Conservation (phyloP, 2,113 vertebrate genomes). For the Poecile atricapillus region DNA sequence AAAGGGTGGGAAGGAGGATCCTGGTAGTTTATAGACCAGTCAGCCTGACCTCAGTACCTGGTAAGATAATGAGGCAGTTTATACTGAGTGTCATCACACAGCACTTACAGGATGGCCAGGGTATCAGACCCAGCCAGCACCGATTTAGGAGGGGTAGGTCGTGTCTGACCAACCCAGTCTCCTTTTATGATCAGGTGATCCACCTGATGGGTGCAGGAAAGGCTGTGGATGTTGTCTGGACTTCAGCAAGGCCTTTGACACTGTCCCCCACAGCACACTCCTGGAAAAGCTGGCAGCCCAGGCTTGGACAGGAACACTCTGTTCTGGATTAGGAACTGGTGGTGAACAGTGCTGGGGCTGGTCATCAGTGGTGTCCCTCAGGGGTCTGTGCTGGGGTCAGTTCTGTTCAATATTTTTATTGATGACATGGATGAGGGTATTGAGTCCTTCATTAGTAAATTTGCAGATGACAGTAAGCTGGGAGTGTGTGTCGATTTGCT, state of each 20-base stretch:
- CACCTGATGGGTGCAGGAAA: background rate
- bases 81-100: background rate
- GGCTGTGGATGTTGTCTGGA: background rate
- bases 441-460: background rate
- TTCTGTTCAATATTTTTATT: background rate
- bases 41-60: background rate
- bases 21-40: background rate
- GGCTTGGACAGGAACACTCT: background rate
- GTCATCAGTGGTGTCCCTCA: background rate
- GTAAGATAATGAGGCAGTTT: background rate
- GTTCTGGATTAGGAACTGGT: background rate
- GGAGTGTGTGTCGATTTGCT: fast-evolving
- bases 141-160: background rate
- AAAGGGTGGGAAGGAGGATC: background rate
- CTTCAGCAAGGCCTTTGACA: background rate
- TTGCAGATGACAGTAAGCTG: background rate
- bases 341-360: background rate
- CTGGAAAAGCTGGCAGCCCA: background rate
- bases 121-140: background rate
- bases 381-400: background rate
- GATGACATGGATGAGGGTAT: background rate
- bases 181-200: background rate
- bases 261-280: background rate
- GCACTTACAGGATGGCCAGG: background rate
- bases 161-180: background rate